phyloP scores from a whole-genome alignment of 1,140 invertebrate genomes.

The Drosophila trapezifrons region DNA sequence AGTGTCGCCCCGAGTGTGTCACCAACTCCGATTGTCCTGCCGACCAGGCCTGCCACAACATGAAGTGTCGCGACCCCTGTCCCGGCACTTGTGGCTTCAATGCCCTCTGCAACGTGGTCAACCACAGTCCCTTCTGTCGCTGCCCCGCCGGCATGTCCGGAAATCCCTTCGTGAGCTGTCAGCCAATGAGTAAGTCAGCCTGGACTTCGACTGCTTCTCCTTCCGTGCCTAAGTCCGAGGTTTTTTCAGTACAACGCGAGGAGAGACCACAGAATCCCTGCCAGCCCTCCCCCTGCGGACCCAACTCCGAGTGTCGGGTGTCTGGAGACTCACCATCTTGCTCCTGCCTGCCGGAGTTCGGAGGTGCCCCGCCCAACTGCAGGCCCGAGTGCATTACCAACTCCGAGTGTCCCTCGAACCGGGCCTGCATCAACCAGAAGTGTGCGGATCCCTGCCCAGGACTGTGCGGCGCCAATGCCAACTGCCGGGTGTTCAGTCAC shows the following conservation, averaged over 20 bases:
- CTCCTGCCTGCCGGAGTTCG: constrained; percentile 89
- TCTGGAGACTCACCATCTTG: constrained; percentile 88
- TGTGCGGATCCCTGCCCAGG: constrained; percentile 85
- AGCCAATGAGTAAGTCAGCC: constrained; percentile 83
- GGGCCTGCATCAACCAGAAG: constrained; percentile 87
- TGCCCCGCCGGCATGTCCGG: constrained; percentile 87
- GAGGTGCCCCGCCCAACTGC: constrained; percentile 91
- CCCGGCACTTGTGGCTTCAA: constrained; percentile 90
- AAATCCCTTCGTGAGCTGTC: constrained; percentile 88
- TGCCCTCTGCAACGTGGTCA: constrained; percentile 86
- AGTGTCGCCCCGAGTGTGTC: constrained; percentile 91
- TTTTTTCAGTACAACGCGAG: constrained; percentile 83
- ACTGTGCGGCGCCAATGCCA: constrained; percentile 69
- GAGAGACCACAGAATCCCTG: constrained; percentile 86
- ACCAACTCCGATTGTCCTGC: constrained; percentile 90
- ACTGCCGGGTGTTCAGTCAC: constrained; percentile 78
- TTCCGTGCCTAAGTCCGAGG: background rate
- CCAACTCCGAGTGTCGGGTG: constrained; percentile 89
- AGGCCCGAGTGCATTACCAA: constrained; percentile 92
- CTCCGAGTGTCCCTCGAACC: constrained; percentile 92
- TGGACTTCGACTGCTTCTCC: constrained; percentile 71
- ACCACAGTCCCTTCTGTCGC: constrained; percentile 87
- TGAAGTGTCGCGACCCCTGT: constrained; percentile 92
- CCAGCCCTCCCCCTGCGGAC: constrained; percentile 89
- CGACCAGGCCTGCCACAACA: constrained; percentile 90